phyloP scores from a whole-genome alignment of 2,113 vertebrate genomes.

The Oophaga pumilio region DNA sequence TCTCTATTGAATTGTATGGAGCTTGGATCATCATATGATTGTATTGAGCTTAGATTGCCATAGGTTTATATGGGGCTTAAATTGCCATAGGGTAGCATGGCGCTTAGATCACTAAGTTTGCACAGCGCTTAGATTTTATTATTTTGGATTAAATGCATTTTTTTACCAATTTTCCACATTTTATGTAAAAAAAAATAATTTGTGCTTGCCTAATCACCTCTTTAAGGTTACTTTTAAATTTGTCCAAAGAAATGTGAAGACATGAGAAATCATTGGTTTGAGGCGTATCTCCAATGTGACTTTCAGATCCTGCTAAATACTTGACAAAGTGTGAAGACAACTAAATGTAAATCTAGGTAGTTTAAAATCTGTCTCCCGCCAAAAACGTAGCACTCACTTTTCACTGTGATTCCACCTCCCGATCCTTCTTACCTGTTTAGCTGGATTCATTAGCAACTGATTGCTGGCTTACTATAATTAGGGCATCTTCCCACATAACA shows the following conservation, averaged over 20 bases:
- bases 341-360: background rate
- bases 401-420: no score
- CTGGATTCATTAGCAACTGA: no score
- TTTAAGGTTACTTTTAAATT: background rate
- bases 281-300: background rate
- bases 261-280: background rate
- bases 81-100: no score
- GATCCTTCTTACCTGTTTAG: no score
- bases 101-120: no score
- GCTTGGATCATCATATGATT: no score
- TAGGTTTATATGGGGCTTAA: no score
- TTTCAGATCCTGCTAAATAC: slow-evolving; percentile 1
- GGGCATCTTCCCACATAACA: no score
- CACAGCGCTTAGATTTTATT: no score
- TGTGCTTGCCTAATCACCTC: background rate
- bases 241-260: background rate
- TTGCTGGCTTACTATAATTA: no score
- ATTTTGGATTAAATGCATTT: background rate
- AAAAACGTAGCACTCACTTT: background rate
- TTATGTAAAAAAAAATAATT: background rate
- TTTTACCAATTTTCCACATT: background rate
- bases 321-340: background rate
- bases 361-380: background rate
- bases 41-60: no score
- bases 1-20: background rate